phyloP scores from a whole-genome alignment of 2,888 invertebrate species.

The Hanleya hanleyi region DNA sequence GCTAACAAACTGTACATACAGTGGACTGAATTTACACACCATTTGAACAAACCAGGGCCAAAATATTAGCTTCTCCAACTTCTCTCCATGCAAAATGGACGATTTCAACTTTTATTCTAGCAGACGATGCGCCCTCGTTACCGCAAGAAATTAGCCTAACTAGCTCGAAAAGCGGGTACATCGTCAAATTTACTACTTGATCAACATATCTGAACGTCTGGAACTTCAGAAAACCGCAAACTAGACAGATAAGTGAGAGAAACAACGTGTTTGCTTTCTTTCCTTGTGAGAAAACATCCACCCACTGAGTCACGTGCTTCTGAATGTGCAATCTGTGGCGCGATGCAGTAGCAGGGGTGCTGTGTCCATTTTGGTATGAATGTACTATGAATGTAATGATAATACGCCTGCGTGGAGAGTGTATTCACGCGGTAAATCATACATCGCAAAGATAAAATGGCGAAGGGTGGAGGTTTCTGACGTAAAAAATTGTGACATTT shows the following conservation, averaged over 20 bases:
- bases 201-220: too few relatives aligned
- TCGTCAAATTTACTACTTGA: too few relatives aligned
- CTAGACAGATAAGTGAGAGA: too few relatives aligned
- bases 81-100: slow-evolving; percentile 58
- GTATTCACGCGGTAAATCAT: neutral
- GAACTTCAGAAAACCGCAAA: too few relatives aligned
- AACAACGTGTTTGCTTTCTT: too few relatives aligned
- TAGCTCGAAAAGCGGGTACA: slow-evolving; percentile 63
- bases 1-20: neutral
- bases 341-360: too few relatives aligned
- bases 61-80: slow-evolving; percentile 57
- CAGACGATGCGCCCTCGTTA: neutral
- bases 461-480: neutral
- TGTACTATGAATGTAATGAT: too few relatives aligned
- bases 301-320: too few relatives aligned
- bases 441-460: neutral
- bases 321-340: too few relatives aligned
- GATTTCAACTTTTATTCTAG: slow-evolving; percentile 43
- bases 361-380: too few relatives aligned
- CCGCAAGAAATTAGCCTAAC: slow-evolving; percentile 50
- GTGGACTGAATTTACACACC: slow-evolving; percentile 38
- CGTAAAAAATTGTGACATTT: neutral
- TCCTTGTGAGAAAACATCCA: too few relatives aligned
- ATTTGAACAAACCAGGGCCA: slow-evolving; percentile 63
- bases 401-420: neutral